Evolutionary conservation across 2,113 vertebrate species (phyloP).

Genomic region (Phoenicopterus ruber): DNA sequence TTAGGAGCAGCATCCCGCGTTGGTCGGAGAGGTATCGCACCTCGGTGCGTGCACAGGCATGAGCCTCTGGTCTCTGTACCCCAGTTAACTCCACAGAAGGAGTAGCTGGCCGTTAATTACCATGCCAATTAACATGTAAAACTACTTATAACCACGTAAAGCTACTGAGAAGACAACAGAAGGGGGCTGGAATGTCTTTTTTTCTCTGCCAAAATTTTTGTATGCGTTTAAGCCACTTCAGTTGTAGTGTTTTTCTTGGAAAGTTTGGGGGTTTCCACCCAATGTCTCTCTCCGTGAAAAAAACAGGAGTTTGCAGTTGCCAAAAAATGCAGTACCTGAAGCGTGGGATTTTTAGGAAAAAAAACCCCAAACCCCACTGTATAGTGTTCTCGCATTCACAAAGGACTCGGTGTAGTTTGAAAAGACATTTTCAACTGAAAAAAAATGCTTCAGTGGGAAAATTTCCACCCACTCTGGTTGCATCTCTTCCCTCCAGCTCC

Average conservation of each 20-base stretch:
- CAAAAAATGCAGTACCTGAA: background rate
- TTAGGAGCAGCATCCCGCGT: background rate
- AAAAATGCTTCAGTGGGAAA: background rate
- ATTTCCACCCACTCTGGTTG: background rate
- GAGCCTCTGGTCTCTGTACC: background rate
- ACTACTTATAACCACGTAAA: background rate
- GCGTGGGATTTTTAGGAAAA: background rate
- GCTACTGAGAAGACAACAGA: background rate
- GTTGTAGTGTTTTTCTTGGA: background rate
- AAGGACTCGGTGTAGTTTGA: background rate
- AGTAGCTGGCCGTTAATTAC: background rate
- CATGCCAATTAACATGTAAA: background rate
- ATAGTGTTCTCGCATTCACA: background rate
- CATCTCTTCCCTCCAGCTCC: background rate
- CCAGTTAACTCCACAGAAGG: background rate
- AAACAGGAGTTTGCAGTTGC: background rate
- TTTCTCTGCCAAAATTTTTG: background rate
- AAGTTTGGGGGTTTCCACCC: slow-evolving; percentile 4
- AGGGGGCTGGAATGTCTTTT: background rate
- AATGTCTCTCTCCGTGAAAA: background rate
- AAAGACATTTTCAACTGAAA: background rate
- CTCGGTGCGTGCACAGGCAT: background rate
- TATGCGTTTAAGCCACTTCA: fast-evolving
- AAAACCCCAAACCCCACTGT: background rate
- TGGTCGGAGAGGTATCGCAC: background rate